phyloP scores from a whole-genome alignment of 2,888 invertebrate species.

The Theristus sp. region DNA sequence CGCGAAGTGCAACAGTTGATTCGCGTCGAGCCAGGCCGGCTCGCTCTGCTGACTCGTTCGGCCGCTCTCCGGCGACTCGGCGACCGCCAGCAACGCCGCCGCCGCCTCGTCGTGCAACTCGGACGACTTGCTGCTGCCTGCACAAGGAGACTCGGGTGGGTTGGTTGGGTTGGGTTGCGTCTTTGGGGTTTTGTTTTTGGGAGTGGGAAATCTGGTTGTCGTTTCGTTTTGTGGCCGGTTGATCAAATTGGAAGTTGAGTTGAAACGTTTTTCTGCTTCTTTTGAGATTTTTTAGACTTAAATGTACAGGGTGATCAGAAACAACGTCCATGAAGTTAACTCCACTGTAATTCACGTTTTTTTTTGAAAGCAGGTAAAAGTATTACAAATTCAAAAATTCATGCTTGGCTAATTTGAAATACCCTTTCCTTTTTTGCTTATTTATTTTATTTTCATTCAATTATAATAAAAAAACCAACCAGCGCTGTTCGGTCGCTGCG shows the following conservation, averaged over 20 bases:
- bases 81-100: background rate
- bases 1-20: conserved; percentile 8
- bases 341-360: too few species aligned
- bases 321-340: too few species aligned
- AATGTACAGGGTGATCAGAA: background rate
- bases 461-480: too few species aligned
- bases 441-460: too few species aligned
- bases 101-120: background rate
- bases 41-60: too few species aligned
- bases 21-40: background rate
- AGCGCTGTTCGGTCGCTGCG: background rate
- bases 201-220: background rate
- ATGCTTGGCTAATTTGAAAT: too few species aligned
- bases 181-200: background rate
- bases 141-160: too few species aligned
- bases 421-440: too few species aligned
- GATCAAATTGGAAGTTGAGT: too few species aligned
- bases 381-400: too few species aligned
- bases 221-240: background rate
- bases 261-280: too few species aligned
- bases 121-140: background rate
- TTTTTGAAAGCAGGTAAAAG: background rate
- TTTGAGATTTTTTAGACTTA: background rate
- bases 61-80: too few species aligned
- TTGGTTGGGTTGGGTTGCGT: background rate